These are phyloP conservation scores for Alces alces DNA, from an alignment of 2,113 vertebrate species.

Conservation along the genomic window DNA sequence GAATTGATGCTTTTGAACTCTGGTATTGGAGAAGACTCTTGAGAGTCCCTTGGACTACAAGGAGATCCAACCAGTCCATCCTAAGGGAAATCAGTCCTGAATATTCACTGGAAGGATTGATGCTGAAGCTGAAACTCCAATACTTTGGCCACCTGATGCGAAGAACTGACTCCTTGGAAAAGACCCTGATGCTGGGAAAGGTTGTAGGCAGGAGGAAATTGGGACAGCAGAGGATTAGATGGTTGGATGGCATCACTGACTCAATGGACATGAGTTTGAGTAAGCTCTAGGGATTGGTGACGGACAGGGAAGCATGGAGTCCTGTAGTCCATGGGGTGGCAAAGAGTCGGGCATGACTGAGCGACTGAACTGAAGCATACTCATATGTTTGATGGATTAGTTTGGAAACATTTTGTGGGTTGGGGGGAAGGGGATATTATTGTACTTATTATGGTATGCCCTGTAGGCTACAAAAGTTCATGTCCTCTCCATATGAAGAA, in stretches of 20 bases:
- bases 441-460: neutral
- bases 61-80: neutral
- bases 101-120: neutral
- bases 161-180: neutral
- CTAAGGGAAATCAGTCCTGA: neutral
- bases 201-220: neutral
- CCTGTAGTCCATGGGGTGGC: neutral
- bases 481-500: neutral
- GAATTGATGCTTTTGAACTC: neutral
- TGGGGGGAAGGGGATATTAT: rapidly evolving
- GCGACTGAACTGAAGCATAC: neutral
- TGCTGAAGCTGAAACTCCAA: neutral
- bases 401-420: neutral
- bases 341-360: neutral
- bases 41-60: neutral
- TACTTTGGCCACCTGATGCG: neutral
- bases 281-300: neutral
- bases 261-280: neutral
- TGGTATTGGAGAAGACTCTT: neutral
- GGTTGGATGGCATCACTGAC: neutral
- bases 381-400: neutral
- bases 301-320: neutral
- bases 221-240: neutral
- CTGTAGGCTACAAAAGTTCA: neutral
- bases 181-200: neutral